These are phyloP conservation scores for Campoplex nolae DNA, from an alignment of 2,888 invertebrate genomes.

Conservation along the genomic window DNA sequence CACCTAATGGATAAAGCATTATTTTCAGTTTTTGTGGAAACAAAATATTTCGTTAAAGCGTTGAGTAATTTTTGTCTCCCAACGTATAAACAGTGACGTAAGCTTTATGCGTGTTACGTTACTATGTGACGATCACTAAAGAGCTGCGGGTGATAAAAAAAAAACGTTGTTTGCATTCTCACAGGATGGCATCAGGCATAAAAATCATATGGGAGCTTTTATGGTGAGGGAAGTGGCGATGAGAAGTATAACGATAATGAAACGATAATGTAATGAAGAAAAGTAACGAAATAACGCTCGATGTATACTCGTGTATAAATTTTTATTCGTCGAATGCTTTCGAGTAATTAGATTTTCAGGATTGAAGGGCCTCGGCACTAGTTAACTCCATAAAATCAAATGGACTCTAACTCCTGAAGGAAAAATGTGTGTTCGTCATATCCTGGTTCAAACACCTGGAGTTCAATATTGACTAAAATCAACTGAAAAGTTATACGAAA, in stretches of 20 bases:
- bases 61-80: background rate
- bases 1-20: background rate
- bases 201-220: background rate
- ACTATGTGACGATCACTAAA: too few relatives aligned
- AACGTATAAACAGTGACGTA: background rate
- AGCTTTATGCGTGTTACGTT: background rate
- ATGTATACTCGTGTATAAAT: background rate
- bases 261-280: background rate
- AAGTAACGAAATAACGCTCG: background rate
- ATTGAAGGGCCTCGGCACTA: background rate
- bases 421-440: background rate
- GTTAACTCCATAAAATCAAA: background rate
- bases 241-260: background rate
- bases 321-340: background rate
- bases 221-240: background rate
- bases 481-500: conserved; percentile 1
- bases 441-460: background rate
- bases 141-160: too few relatives aligned
- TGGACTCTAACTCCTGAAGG: background rate
- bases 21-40: background rate
- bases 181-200: background rate
- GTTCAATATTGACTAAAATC: conserved; percentile 17
- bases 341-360: background rate
- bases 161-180: background rate
- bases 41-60: too few relatives aligned